Conservation (phyloP, 2,113 vertebrate species). For the Dromiciops gliroides region DNA sequence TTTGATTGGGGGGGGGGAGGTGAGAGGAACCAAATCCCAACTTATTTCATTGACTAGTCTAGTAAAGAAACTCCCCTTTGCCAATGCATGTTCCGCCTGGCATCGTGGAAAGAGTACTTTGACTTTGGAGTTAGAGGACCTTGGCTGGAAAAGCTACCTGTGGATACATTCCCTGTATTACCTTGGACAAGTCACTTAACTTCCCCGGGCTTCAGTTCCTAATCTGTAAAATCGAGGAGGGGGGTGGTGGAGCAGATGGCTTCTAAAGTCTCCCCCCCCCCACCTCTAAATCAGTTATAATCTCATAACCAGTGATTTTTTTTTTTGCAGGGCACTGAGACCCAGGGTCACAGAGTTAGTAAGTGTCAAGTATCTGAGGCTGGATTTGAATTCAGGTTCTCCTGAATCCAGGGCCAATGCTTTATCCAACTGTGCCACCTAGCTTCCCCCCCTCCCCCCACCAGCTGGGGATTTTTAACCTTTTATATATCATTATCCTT, state of each 20-base stretch:
- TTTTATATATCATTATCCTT: background rate
- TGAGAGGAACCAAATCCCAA: background rate
- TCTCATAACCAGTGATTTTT: background rate
- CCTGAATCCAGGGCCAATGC: too few relatives aligned
- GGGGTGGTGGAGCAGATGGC: background rate
- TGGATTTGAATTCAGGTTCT: too few relatives aligned
- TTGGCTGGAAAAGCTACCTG: background rate
- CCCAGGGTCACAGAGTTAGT: too few relatives aligned
- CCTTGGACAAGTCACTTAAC: constrained; percentile 15
- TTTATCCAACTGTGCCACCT: too few relatives aligned
- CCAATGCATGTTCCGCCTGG: background rate
- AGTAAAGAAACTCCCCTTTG: background rate
- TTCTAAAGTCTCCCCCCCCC: background rate
- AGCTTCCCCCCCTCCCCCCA: too few relatives aligned
- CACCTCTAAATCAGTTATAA: background rate
- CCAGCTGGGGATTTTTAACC: background rate
- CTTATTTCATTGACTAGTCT: background rate
- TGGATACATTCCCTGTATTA: constrained; percentile 13
- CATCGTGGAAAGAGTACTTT: background rate
- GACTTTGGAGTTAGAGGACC: too few relatives aligned
- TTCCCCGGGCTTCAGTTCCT: background rate
- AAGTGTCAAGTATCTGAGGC: too few relatives aligned
- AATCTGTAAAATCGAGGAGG: background rate
- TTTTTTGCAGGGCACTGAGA: too few relatives aligned
- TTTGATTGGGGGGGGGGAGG: background rate